phyloP scores from a whole-genome alignment of 2,113 vertebrate species.

The Ovis aries region ARS-UI_Ramb_v3.0 NC_056063.1:14057001-14057500 shows the following conservation, averaged over 20 bases:
- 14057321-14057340: background rate
- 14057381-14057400: constrained; percentile 4
- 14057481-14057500: background rate
- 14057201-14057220: constrained; percentile 43
- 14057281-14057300: constrained; percentile 34
- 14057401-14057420: background rate
- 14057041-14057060: constrained; percentile 21
- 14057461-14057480: background rate
- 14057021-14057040: constrained; percentile 47
- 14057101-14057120: constrained; percentile 20
- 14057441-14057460: background rate
- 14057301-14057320: constrained; percentile 2
- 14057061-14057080: background rate
- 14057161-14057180: constrained; percentile 59
- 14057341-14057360: background rate
- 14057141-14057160: constrained; percentile 36
- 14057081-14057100: constrained; percentile 49
- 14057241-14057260: background rate
- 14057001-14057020: constrained; percentile 59
- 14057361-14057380: background rate
- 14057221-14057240: constrained; percentile 49
- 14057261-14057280: background rate
- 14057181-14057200: constrained; percentile 38
- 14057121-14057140: constrained; percentile 47
- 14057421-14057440: background rate